These are phyloP conservation scores for Bovichtus diacanthus DNA, from an alignment of 2,797 vertebrate genomes.

Conservation along the genomic window DNA sequence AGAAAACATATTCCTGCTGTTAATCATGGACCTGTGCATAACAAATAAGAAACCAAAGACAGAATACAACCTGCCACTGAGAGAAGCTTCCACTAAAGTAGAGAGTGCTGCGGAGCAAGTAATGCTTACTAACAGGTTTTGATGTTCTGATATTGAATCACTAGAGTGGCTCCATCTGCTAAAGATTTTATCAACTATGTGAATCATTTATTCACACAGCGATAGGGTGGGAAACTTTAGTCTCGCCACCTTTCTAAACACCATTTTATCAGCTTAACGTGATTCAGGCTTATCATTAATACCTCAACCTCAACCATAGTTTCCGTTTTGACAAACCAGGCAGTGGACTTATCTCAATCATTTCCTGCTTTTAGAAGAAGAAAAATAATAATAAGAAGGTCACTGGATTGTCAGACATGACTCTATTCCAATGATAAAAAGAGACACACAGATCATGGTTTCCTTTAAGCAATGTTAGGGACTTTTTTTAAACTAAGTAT, in stretches of 20 bases:
- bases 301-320: neutral
- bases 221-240: neutral
- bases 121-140: conserved; percentile 30
- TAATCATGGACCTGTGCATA: conserved; percentile 29
- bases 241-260: too few relatives aligned
- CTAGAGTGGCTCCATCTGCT: conserved; percentile 39
- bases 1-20: conserved; percentile 27
- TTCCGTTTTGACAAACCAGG: neutral
- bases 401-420: neutral
- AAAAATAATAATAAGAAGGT: neutral
- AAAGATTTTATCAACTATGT: conserved; percentile 23
- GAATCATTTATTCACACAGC: conserved; percentile 13
- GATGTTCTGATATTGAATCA: conserved; percentile 13
- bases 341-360: too few relatives aligned
- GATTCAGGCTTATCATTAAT: too few relatives aligned
- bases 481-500: neutral
- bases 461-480: neutral
- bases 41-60: conserved; percentile 47
- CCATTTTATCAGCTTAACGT: too few relatives aligned
- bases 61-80: neutral
- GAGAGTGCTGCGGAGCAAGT: conserved; percentile 16
- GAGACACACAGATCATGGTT: neutral
- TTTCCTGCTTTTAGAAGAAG: neutral
- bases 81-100: neutral
- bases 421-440: neutral